Conservation (phyloP, 2,113 vertebrate species). For the Chiloscyllium plagiosum region DNA sequence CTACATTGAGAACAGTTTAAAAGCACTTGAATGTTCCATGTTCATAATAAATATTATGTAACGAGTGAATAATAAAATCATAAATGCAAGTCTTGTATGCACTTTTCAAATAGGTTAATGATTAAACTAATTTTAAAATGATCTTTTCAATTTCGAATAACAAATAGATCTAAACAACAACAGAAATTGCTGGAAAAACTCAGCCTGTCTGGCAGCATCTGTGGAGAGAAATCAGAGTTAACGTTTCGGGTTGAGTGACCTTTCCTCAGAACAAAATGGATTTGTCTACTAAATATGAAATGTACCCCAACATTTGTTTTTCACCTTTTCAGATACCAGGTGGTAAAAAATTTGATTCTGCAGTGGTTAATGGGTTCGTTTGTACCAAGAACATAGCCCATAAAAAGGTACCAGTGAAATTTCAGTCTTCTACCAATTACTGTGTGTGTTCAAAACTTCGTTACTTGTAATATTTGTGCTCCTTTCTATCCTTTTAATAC, state of each 20-base stretch:
- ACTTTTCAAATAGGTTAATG: background rate
- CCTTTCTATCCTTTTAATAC: background rate
- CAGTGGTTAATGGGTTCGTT: conserved; percentile 87
- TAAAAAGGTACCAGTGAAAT: conserved; percentile 75
- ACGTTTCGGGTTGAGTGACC: no score
- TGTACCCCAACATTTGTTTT: conserved; percentile 37
- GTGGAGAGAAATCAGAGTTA: no score
- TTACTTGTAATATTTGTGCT: background rate
- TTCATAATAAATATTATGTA: background rate
- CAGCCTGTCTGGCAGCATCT: no score
- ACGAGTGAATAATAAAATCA: no score
- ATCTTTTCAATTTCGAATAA: background rate
- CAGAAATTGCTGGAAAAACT: no score
- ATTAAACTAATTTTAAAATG: background rate
- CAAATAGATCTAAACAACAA: background rate
- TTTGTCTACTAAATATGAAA: background rate
- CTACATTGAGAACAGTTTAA: background rate
- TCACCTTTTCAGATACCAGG: conserved; percentile 74
- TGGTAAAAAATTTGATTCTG: conserved; percentile 92
- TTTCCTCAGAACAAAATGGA: background rate
- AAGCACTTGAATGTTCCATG: no score
- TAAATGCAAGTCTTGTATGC: background rate
- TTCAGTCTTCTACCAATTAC: background rate
- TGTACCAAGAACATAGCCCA: conserved; percentile 97
- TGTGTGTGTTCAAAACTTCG: background rate